Percentiles rank a stretch among this genome's conserved stretches.
Conservation (phyloP, 1,140 invertebrate genomes). For the Drosophila elegans region DNA sequence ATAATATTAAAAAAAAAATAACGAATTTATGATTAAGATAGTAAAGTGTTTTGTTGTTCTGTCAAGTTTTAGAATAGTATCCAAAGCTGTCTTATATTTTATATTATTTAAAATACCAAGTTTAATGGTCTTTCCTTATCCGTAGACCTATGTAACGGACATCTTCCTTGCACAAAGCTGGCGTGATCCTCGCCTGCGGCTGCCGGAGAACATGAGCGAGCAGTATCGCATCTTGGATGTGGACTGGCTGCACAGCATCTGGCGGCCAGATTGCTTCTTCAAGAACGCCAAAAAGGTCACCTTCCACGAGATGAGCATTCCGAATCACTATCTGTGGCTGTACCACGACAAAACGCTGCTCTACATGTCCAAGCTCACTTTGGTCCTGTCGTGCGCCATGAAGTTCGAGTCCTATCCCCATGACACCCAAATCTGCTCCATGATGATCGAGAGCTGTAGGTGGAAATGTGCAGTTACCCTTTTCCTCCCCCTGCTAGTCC, state of each 20-base stretch:
- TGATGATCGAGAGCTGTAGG: slow-evolving; percentile 96
- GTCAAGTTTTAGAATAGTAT: too few species aligned
- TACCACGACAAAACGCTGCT: slow-evolving; percentile 95
- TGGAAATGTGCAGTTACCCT: background rate
- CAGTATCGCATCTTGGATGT: slow-evolving; percentile 95
- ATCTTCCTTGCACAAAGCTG: slow-evolving; percentile 96
- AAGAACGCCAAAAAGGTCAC: slow-evolving; percentile 97
- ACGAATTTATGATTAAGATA: too few species aligned
- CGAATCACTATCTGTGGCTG: slow-evolving; percentile 96
- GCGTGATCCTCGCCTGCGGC: slow-evolving; percentile 93
- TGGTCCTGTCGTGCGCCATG: slow-evolving; percentile 96
- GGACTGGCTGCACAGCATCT: slow-evolving; percentile 95
- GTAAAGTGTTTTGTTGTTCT: too few species aligned
- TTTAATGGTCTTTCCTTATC: background rate
- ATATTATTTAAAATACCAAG: too few species aligned
- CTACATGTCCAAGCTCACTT: slow-evolving; percentile 96
- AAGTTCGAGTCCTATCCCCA: slow-evolving; percentile 96
- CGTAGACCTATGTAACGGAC: slow-evolving; percentile 95
- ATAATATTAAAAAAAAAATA: too few species aligned
- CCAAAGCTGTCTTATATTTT: too few species aligned
- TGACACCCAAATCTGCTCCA: slow-evolving; percentile 94
- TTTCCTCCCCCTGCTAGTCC: background rate
- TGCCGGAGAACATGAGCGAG: slow-evolving; percentile 96
- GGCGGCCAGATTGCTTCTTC: slow-evolving; percentile 96
- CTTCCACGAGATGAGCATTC: slow-evolving; percentile 97